Base-by-base conservation (phyloP, 2,113 vertebrate genomes). In the Amphilophus citrinellus region DNA sequence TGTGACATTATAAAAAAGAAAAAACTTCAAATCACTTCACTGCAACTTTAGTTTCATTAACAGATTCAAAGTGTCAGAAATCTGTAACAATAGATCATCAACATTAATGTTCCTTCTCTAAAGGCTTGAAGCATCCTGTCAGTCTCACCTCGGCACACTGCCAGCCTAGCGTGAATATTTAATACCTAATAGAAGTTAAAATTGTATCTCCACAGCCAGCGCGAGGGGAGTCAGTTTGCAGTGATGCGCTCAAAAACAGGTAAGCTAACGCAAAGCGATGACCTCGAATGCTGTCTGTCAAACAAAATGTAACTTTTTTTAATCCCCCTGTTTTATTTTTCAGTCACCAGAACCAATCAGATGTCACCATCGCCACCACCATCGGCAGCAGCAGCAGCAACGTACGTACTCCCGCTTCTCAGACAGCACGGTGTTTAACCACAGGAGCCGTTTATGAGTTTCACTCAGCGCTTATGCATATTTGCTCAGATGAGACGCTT, bases 211-310 rank as follows among this genome's bases (percentile, higher is more conserved):
- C 5, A 65, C 88, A 94, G 93, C 44, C 90, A 88, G 11, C 91
- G 91, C 0, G 93, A 73, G 3, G 91, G 93, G 2, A 94, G 92
- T 58, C 15, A 73, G n/a, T 94, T 94, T 71, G 83, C 87, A 57
- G 91, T 93, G 63, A 82, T 65, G 2, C 77, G 7, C 53, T 94
- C 93, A 30, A 94, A 87, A 89, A 87, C 88, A 87, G 93, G 93
- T 91, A 53, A 24, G 66, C 24, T 32, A 65, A 85, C 58, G 13
- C 57, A 44, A 60, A 60, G 18, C 0, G 13, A 15, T 47, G 6
- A 20, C 14, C 10, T 24, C 65, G 18, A 15, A 35, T 30, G 27
- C 20, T 24, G 6, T 32, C 17, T 32, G 10, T 56, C 17, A n/a
- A 56, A 56, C 6, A 2, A 14, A 27, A 27, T 73, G 32, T 14